phyloP scores from a whole-genome alignment of 1,140 invertebrate genomes.

The Micrasema minimum region DNA sequence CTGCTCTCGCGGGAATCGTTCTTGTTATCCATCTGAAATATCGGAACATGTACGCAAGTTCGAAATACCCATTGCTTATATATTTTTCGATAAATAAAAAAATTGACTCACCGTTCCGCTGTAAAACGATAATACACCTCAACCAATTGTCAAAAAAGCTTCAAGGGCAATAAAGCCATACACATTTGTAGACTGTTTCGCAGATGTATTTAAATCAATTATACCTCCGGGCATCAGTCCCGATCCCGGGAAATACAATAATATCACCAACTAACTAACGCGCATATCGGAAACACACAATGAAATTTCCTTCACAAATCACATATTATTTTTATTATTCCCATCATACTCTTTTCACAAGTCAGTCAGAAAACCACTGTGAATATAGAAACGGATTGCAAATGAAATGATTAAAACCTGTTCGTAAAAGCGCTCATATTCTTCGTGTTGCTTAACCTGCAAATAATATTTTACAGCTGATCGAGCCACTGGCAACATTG shows the following conservation, averaged over 20 bases:
- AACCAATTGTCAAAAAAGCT: constrained; percentile 37
- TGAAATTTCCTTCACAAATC: constrained; percentile 25
- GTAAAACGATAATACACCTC: constrained; percentile 18
- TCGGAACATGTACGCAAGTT: constrained; percentile 6
- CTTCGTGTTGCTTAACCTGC: no score
- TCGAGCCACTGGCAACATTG: no score
- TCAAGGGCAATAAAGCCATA: constrained; percentile 14
- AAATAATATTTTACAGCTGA: no score
- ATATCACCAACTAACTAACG: constrained; percentile 17
- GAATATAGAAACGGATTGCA: constrained; percentile 8
- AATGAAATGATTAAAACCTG: no score
- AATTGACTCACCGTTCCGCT: constrained; percentile 24
- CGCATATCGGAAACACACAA: constrained; percentile 42
- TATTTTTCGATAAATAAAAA: constrained; percentile 26
- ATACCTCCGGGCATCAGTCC: constrained; percentile 5
- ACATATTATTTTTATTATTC: no score
- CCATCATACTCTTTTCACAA: no score
- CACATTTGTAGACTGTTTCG: constrained; percentile 25
- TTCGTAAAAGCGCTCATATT: no score
- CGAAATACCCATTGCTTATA: constrained; percentile 24
- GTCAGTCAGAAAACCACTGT: constrained; percentile 31
- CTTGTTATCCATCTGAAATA: constrained; percentile 58
- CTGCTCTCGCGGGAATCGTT: constrained; percentile 57
- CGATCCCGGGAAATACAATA: constrained; percentile 17
- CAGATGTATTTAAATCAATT: constrained; percentile 11